Conservation (phyloP, 2,797 vertebrate species). For the Crotalus adamanteus region DNA sequence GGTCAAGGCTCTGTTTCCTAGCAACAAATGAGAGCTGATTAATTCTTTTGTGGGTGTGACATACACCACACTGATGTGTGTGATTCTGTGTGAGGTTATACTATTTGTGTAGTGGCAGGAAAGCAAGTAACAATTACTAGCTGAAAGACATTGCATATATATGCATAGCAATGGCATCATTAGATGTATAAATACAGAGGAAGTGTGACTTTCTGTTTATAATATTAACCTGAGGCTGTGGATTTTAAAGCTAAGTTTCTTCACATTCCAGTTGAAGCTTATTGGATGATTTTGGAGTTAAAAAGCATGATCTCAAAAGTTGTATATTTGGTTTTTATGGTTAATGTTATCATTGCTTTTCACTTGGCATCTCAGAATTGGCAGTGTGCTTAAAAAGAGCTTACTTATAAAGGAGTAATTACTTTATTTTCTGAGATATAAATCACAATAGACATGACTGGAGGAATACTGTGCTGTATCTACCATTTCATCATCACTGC, state of each 20-base stretch:
- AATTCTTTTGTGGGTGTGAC: conserved; percentile 56
- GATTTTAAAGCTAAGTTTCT: conserved; percentile 28
- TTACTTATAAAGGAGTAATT: neutral
- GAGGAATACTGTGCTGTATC: neutral
- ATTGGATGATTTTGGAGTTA: conserved; percentile 19
- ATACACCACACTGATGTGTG: conserved; percentile 41
- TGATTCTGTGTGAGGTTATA: conserved; percentile 33
- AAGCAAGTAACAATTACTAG: conserved; percentile 51
- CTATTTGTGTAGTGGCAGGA: conserved; percentile 42
- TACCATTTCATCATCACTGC: neutral
- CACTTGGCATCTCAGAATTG: neutral
- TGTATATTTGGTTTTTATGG: conserved; percentile 3
- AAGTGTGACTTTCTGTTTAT: conserved; percentile 39
- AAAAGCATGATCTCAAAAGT: conserved; percentile 29
- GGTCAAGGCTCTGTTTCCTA: conserved; percentile 63
- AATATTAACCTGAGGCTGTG: conserved; percentile 21
- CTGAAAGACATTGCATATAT: conserved; percentile 18
- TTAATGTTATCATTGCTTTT: neutral
- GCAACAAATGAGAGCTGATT: conserved; percentile 66
- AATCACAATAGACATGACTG: neutral
- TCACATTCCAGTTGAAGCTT: conserved; percentile 15
- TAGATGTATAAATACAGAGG: conserved; percentile 43
- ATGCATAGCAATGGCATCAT: conserved; percentile 31
- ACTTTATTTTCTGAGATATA: neutral
- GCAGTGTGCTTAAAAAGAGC: neutral